Conservation (phyloP, 1,140 invertebrate genomes). For the Orchestia grillus region DNA sequence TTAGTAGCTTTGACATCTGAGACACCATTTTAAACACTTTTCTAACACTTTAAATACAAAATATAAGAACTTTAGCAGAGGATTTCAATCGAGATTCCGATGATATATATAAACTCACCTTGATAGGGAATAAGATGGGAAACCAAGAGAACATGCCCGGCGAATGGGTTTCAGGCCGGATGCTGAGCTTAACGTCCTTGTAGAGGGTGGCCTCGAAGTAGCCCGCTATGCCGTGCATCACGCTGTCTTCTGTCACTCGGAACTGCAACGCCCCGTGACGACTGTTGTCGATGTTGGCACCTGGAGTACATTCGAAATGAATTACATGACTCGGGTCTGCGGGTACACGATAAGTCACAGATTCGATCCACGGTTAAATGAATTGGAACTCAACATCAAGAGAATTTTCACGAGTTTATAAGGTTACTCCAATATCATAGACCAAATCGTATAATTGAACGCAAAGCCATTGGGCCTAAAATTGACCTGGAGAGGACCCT, state of each 20-base stretch:
- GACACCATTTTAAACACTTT: neutral
- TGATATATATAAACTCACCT: constrained; percentile 73
- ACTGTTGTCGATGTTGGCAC: constrained; percentile 73
- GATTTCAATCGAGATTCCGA: neutral
- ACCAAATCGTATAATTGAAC: too few species aligned
- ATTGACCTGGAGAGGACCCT: neutral
- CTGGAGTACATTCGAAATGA: neutral
- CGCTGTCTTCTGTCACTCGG: constrained; percentile 79
- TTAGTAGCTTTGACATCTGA: neutral
- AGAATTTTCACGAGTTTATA: too few species aligned
- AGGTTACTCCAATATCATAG: too few species aligned
- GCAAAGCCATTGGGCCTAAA: too few species aligned
- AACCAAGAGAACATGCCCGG: constrained; percentile 97
- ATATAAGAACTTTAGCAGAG: too few species aligned
- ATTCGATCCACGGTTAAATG: neutral
- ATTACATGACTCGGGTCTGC: neutral
- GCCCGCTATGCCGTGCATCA: constrained; percentile 93
- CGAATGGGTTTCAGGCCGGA: constrained; percentile 88
- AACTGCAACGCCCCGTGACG: constrained; percentile 82
- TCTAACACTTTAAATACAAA: neutral
- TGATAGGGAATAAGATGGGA: constrained; percentile 92
- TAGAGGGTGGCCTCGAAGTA: constrained; percentile 94
- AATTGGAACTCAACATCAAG: neutral
- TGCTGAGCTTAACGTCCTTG: constrained; percentile 88
- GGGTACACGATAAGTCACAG: neutral